Percentiles rank a stretch among this genome's conserved stretches.
These are phyloP conservation scores for Knipowitschia caucasica DNA, from an alignment of 2,797 vertebrate genomes.

Conservation along the genomic window DNA sequence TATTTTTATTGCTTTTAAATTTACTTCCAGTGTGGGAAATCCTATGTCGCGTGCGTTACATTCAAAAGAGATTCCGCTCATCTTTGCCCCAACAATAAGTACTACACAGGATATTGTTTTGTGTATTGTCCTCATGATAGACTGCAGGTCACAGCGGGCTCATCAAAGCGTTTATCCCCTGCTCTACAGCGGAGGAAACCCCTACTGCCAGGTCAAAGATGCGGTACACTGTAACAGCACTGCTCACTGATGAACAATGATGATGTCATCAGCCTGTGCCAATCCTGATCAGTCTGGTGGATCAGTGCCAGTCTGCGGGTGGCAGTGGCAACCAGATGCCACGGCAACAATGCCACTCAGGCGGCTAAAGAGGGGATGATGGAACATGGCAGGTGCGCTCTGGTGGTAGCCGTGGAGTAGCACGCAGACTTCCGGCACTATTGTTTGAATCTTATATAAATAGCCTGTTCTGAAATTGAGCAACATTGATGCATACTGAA, in stretches of 20 bases:
- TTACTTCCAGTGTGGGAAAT: neutral
- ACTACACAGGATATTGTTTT: neutral
- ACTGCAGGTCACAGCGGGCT: slow-evolving; percentile 11
- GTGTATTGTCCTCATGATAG: neutral
- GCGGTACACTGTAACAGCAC: slow-evolving; percentile 44
- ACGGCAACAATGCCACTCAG: slow-evolving; percentile 54
- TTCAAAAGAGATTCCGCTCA: neutral
- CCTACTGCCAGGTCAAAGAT: slow-evolving; percentile 21
- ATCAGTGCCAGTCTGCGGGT: slow-evolving; percentile 60
- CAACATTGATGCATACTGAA: neutral
- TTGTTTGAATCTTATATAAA: slow-evolving; percentile 6
- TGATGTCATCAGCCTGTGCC: slow-evolving; percentile 67
- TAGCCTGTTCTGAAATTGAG: neutral
- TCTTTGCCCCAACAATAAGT: neutral
- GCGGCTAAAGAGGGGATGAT: slow-evolving; percentile 40
- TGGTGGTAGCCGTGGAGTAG: slow-evolving; percentile 22
- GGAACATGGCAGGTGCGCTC: slow-evolving; percentile 54
- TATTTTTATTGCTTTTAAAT: neutral
- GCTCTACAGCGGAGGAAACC: slow-evolving; percentile 13
- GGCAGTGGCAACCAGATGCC: slow-evolving; percentile 61
- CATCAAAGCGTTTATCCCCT: slow-evolving; percentile 17
- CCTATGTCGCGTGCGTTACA: neutral
- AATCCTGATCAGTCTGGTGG: slow-evolving; percentile 66
- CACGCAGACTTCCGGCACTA: slow-evolving; percentile 10
- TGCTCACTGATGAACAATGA: slow-evolving; percentile 62